Evolutionary conservation across 2,888 invertebrate genomes (phyloP), one percentile per base, ranked within the genome.

Genomic region (Lucinisca nassula): DNA sequence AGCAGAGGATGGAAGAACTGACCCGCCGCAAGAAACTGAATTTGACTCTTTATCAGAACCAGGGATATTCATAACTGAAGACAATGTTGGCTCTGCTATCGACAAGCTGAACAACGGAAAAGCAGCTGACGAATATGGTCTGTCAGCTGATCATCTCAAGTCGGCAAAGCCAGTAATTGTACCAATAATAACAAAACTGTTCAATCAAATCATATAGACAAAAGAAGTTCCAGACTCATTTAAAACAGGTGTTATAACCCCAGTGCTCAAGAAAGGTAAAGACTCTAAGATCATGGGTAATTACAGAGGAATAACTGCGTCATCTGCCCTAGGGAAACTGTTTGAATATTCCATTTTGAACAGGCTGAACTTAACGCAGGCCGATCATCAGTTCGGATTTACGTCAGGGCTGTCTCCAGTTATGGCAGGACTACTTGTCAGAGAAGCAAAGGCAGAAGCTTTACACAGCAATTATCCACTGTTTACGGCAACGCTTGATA

Each of bases 261-360:
- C 74, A 27, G 74, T 74, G 8, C 24, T 74, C 6, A 74, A 74
- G 38, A 74, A 74, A 61, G 38, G 74, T 14, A 74, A 74, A 30
- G 74, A 74, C n/a, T 27, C 74, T 1, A 45, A 40, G 10, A 4
- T 27, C 2, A 27, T 74, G 74, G 40, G 35, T 14, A 74, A 74
- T 35, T 74, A 74, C 30, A 38, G 74, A n/a, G 74, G 74, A 2
- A 74, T 74, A 6, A 74, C 74, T 14, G 45, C 40, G 14, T 45
- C 74, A 21, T 27, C 74, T 8, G n/a, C 35, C 17, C 6, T 74
- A 2, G 30, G 74, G 32, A 74, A 74, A 17, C 49, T 74, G 10
- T 74, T 74, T 24, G 74, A 74, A 17, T 49, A 40, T 37, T 12
- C 74, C 17, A 3, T 74, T 12, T 24, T 74, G 24, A 27, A 10